Conservation (phyloP, 2,888 invertebrate genomes). For the Euplagia quadripunctaria region DNA sequence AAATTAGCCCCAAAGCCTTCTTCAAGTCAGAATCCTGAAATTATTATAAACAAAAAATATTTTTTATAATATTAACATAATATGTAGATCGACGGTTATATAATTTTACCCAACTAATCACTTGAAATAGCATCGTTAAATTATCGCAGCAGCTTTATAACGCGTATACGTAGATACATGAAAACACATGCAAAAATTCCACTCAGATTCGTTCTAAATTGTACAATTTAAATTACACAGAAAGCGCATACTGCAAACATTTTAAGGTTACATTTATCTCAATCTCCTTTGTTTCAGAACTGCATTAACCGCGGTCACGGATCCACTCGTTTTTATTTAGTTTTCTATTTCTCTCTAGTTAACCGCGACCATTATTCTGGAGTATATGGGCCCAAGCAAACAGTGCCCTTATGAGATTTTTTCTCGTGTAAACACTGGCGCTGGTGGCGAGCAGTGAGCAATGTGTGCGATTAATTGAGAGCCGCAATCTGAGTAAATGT, state of each 20-base stretch:
- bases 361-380: constrained; percentile 6
- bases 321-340: not conserved
- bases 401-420: constrained; percentile 27
- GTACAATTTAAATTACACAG: not conserved
- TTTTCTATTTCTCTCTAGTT: constrained; percentile 11
- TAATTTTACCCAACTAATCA: no score
- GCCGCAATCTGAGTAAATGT: constrained; percentile 60
- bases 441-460: constrained; percentile 49
- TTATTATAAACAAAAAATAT: no score
- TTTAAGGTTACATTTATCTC: not conserved
- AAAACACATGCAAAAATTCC: no score
- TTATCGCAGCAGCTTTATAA: no score
- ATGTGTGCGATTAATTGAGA: constrained; percentile 65
- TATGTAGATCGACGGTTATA: no score
- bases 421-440: constrained; percentile 33
- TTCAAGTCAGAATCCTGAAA: no score
- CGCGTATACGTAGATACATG: no score
- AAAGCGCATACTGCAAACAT: not conserved
- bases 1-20: no score
- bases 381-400: constrained; percentile 17
- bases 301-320: not conserved
- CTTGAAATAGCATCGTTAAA: no score
- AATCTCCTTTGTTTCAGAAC: not conserved
- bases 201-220: not conserved
- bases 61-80: no score